Conservation (phyloP, 2,113 vertebrate species). For the Pandion haliaetus region DNA sequence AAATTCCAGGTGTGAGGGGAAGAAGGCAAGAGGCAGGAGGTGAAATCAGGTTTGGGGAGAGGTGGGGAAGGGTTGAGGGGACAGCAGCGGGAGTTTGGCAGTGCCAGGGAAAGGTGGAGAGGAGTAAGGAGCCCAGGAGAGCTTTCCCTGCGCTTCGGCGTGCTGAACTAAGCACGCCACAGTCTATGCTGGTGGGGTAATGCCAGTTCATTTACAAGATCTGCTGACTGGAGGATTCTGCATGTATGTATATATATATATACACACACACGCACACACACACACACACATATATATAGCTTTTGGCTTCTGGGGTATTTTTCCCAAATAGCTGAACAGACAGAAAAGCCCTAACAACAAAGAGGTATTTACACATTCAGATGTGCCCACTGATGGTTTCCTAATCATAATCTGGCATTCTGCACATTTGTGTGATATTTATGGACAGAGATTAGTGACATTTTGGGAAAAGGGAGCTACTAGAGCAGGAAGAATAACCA, state of each 20-base stretch:
- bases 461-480: slow-evolving; percentile 1
- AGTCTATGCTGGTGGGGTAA: neutral
- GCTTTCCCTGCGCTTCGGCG: neutral
- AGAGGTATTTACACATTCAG: neutral
- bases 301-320: slow-evolving; percentile 39
- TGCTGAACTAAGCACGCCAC: neutral
- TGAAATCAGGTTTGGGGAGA: neutral
- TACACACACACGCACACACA: no score
- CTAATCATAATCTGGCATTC: neutral
- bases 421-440: slow-evolving; percentile 18
- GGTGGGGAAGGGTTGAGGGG: neutral
- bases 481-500: neutral
- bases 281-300: neutral
- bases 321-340: slow-evolving; percentile 29
- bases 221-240: slow-evolving; percentile 38
- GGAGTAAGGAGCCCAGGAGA: neutral
- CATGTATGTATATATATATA: neutral
- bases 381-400: neutral
- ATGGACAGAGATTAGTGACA: neutral
- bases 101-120: neutral
- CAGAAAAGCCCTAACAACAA: slow-evolving; percentile 21
- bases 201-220: neutral
- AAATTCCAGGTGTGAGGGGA: neutral
- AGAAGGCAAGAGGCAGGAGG: neutral
- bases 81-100: neutral